Base-by-base conservation (phyloP, 2,113 vertebrate species). In the Lamprologus tigripictilis region DNA sequence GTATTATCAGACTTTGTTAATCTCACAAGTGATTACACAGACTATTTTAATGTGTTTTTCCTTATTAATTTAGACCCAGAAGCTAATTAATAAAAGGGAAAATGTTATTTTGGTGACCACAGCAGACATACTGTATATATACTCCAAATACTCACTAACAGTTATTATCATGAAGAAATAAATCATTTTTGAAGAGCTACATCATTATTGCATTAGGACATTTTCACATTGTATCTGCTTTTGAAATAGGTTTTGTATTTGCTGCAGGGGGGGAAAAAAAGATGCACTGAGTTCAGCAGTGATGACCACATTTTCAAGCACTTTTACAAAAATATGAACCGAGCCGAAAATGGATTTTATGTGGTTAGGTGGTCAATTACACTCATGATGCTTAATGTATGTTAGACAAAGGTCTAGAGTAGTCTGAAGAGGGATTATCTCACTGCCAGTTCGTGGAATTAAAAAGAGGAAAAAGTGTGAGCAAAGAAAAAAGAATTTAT, bases 351-450 rank as follows among this genome's bases (percentile, higher is more conserved):
- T 88, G 80, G 47, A 42, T 89, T 91, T 84, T 88, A 79, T 83
- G 37, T 89, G 83, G 49, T 81, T 71, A 14, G 31, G 33, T 89
- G 87, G 88, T 92, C 82, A 71, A 92, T 92, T 90, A 89, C 78
- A 85, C 86, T 91, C 81, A 35, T 80, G 80, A 76, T 81, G 45
- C 84, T 89, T 81, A 87, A 85, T 81, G 83, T 86, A 82, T 88
- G 88, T 89, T 89, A 90, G 83, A 58, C 80, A 82, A 84, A 85
- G 81, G 84, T 90, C 86, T 84, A 57, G 33, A 80, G 47, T 51
- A 61, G 68, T 82, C 58, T 86, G 13, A 71, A 89, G 76, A 90
- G 83, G 68, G 42, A 79, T 90, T 82, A 53, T 88, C 61, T 83
- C 78, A 54, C 45, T 81, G 28, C 42, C 40, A 61, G 35, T 35